Conservation (phyloP, 2,888 invertebrate genomes). For the Tinea trinotella region DNA sequence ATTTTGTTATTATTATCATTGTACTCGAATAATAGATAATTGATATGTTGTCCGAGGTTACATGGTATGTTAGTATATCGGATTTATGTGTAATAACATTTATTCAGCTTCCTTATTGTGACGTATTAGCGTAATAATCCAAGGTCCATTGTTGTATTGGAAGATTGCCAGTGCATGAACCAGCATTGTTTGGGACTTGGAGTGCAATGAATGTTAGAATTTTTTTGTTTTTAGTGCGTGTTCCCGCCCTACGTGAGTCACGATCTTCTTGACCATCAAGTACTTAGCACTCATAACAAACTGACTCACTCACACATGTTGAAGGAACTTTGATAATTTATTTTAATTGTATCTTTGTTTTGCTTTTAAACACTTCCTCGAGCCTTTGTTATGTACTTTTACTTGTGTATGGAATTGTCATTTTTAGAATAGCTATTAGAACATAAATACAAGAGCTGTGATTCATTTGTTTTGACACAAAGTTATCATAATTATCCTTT, state of each 20-base stretch:
- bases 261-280: not conserved
- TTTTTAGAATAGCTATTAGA: no score
- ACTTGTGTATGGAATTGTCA: no score
- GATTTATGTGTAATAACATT: constrained; percentile 4
- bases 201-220: not conserved
- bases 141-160: constrained; percentile 30
- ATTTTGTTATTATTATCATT: constrained; percentile 1
- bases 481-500: no score
- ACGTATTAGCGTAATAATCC: not conserved
- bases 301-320: not conserved
- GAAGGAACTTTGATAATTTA: not conserved
- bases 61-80: not conserved
- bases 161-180: constrained; percentile 41
- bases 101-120: constrained; percentile 4
- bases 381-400: no score
- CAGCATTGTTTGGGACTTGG: not conserved
- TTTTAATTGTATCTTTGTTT: constrained; percentile 1
- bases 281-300: constrained; percentile 2
- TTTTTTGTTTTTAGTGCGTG: not conserved
- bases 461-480: no score
- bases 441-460: no score
- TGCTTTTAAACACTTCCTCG: not conserved
- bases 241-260: constrained; percentile 3
- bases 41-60: not conserved
- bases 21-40: not conserved